These are phyloP conservation scores for Rhincodon typus DNA, from an alignment of 2,797 vertebrate species.

Conservation along the genomic window DNA sequence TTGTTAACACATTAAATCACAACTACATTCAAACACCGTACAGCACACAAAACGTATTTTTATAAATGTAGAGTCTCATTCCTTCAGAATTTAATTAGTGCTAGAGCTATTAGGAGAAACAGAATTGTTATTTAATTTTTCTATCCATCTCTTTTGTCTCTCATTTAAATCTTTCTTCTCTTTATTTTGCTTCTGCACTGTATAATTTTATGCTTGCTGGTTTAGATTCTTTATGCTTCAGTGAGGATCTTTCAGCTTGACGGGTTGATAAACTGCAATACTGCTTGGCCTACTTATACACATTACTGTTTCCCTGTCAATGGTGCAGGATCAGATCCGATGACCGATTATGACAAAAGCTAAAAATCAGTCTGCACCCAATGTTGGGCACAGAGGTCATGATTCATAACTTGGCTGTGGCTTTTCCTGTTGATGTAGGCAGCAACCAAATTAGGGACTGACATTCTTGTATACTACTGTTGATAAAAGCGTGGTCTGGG, in stretches of 20 bases:
- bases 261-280: neutral
- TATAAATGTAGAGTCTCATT: neutral
- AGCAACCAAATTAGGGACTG: neutral
- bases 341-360: no score
- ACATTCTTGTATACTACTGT: neutral
- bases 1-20: neutral
- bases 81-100: constrained; percentile 4
- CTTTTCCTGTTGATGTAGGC: neutral
- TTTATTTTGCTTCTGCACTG: neutral
- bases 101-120: neutral
- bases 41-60: neutral
- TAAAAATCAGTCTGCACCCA: neutral
- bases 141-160: neutral
- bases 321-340: neutral
- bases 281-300: neutral
- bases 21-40: neutral
- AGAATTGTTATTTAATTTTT: neutral
- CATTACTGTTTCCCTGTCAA: neutral
- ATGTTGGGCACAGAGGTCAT: neutral
- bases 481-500: neutral
- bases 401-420: neutral
- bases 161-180: neutral
- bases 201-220: neutral
- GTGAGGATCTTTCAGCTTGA: neutral
- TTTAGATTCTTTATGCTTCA: neutral